Conservation (phyloP, 2,113 vertebrate species). For the Tor tambroides region DNA sequence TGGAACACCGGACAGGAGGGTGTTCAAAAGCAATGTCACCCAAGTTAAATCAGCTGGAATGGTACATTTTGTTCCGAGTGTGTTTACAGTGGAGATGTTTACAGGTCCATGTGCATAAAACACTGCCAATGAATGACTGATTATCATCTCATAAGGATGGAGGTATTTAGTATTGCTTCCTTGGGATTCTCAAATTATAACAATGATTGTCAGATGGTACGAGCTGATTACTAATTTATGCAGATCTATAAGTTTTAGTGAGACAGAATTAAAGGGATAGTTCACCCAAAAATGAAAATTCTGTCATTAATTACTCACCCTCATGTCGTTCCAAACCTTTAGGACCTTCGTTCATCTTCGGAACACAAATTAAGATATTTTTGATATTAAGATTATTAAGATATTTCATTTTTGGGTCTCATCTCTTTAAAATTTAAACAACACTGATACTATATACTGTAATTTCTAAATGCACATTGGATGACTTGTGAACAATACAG, state of each 20-base stretch:
- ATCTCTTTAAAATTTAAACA: background rate
- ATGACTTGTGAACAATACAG: too few relatives aligned
- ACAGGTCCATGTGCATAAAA: background rate
- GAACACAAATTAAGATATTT: too few relatives aligned
- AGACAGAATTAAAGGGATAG: background rate
- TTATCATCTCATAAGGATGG: conserved; percentile 27
- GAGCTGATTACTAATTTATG: background rate
- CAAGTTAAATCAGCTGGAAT: conserved; percentile 55
- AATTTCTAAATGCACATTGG: too few relatives aligned
- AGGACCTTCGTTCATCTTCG: too few relatives aligned
- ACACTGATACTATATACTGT: too few relatives aligned
- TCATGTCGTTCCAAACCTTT: background rate
- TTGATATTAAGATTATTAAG: too few relatives aligned
- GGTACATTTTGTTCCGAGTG: conserved; percentile 67
- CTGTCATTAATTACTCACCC: background rate
- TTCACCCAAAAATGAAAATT: background rate
- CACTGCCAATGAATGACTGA: conserved; percentile 38
- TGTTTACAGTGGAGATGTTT: conserved; percentile 40
- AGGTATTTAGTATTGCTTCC: conserved; percentile 11
- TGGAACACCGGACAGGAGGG: conserved; percentile 39
- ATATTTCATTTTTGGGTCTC: background rate
- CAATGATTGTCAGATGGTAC: background rate
- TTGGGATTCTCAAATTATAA: background rate
- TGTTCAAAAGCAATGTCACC: conserved; percentile 59
- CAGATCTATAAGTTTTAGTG: background rate